A percentile compares a stretch with the other conserved stretches of the same genome.
Evolutionary conservation across 2,888 invertebrate species (phyloP).

Genomic region (Ceramica pisi): DNA sequence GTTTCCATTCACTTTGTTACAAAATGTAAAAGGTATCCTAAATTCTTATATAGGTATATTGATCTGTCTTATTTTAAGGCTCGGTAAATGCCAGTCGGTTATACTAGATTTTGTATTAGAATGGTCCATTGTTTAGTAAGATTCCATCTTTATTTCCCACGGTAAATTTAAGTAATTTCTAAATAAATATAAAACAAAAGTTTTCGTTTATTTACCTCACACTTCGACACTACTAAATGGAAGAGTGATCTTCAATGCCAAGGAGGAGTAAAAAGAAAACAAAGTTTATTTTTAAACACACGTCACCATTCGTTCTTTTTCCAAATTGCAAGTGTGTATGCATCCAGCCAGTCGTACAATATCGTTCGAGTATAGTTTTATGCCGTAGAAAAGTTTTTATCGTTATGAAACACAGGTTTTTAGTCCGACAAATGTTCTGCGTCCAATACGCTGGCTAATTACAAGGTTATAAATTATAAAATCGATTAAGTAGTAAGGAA

Average conservation of each 20-base stretch:
- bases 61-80: conserved; percentile 12
- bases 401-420: conserved; percentile 9
- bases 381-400: conserved; percentile 26
- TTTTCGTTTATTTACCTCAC: neutral
- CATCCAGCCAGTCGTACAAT: conserved; percentile 10
- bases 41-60: neutral
- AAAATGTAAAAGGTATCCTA: conserved; percentile 15
- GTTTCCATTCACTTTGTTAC: conserved; percentile 48
- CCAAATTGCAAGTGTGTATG: conserved; percentile 21
- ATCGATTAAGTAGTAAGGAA: conserved; percentile 27
- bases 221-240: neutral
- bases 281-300: conserved; percentile 26
- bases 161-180: neutral
- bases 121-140: neutral
- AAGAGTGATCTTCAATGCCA: conserved; percentile 22
- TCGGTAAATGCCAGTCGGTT: conserved; percentile 16
- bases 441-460: conserved; percentile 19
- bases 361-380: conserved; percentile 17
- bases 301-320: conserved; percentile 40
- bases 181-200: neutral
- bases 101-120: conserved; percentile 4
- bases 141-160: neutral
- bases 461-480: conserved; percentile 32
- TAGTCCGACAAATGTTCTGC: conserved; percentile 7
- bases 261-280: conserved; percentile 14